These are phyloP conservation scores for Cheilosia pagana DNA, from an alignment of 2,888 invertebrate genomes.

Conservation along the genomic window DNA sequence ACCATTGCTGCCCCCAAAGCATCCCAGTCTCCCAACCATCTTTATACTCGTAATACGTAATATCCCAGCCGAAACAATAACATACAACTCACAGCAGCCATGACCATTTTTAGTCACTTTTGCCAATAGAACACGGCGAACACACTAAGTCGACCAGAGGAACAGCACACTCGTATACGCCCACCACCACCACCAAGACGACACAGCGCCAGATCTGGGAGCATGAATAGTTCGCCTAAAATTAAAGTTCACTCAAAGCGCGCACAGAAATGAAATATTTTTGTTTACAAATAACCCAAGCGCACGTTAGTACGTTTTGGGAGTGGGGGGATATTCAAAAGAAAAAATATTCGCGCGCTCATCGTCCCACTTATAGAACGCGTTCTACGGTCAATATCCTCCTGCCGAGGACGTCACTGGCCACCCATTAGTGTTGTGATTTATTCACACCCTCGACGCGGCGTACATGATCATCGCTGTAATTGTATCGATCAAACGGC, in stretches of 20 bases:
- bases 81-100: constrained; percentile 36
- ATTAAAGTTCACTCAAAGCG: constrained; percentile 44
- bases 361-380: constrained; percentile 3
- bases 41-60: not conserved
- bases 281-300: constrained; percentile 44
- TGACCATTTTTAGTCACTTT: constrained; percentile 68
- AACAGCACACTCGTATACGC: constrained; percentile 16
- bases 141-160: not conserved
- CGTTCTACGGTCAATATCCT: constrained; percentile 63
- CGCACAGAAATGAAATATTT: constrained; percentile 3
- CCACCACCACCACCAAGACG: constrained; percentile 37
- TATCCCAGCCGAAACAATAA: constrained; percentile 4
- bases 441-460: not conserved
- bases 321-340: constrained; percentile 27
- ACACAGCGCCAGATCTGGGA: constrained; percentile 55
- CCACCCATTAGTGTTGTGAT: constrained; percentile 5
- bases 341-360: constrained; percentile 22
- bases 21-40: constrained; percentile 12
- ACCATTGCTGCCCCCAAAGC: not conserved
- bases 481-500: constrained; percentile 34
- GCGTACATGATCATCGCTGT: constrained; percentile 1
- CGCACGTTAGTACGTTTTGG: constrained; percentile 11
- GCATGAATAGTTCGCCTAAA: constrained; percentile 69
- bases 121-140: constrained; percentile 18
- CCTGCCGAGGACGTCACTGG: constrained; percentile 44